Evolutionary conservation across 2,113 vertebrate genomes (phyloP), one percentile per base, ranked within the genome.

Genomic region (Scomber japonicus): DNA sequence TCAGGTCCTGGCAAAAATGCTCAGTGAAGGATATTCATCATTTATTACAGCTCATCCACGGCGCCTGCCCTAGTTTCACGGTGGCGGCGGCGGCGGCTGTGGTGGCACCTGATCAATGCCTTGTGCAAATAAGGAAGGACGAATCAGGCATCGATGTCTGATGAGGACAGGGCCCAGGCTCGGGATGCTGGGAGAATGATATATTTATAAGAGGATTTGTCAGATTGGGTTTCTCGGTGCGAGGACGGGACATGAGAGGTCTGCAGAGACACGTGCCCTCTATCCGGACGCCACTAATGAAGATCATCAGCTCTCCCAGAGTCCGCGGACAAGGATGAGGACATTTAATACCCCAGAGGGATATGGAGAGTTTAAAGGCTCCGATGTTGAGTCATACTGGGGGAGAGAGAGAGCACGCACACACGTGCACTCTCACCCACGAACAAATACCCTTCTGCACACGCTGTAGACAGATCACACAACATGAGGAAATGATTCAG

Each of bases 201-300:
- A 83, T 89, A 82, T 89, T 84, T 78, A 71, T 88, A 87, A 91
- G 88, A 90, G 87, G 91, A 91, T 93, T 90, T 91, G 83, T 90
- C 80, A 71, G 84, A 86, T 85, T 82, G 81, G 70, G 82, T 86
- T 85, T 88, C 83, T 82, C 68, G 51, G 61, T 60, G 84, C 70
- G 61, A 71, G 69, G 75, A 80, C 75, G 84, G 74, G 46, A 82
- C 78, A 85, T 68, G 40, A 76, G 63, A 90, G 75, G 51, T 27
- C 76, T 55, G 54, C 62, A 65, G 50, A 85, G 85, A 83, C 78
- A 81, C 69, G 59, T 84, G 88, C 80, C 90, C 87, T 89, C 86
- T 64, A 79, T 85, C 62, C 14, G 15, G 75, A 81, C 78, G 71
- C 74, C 69, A 45, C 88, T 89, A 90, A 90, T 91, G 84, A 91